Evolutionary conservation across 2,888 invertebrate species (phyloP), one percentile per base, ranked within the genome.

Genomic region (Meiosimyza platycephala): DNA sequence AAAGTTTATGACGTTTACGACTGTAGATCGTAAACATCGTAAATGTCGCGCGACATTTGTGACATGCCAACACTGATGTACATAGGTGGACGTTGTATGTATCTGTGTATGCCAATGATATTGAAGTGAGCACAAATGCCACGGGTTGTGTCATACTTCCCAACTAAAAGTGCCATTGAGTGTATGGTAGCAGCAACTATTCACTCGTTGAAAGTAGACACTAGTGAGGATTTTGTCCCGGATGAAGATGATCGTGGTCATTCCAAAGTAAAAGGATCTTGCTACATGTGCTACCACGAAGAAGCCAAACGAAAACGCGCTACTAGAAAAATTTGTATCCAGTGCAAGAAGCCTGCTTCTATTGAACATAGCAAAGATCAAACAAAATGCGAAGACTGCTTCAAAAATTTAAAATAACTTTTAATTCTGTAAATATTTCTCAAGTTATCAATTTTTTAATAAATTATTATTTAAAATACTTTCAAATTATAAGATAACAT

Each of bases 221-320:
- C 50, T 18, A 13, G 16, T 1, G 9, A 40, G 5, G 52, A 52
- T 62, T 72, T 67, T 51, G 16, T 62, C 11, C 40, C 66, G 33
- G 72, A 66, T 60, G 72, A 66, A 55, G 64, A 63, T 6, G 64
- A 64, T 40, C 71, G 64, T 12, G 63, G 57, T 11, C 63, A 71
- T 57, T 71, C 55, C 7, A 71, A 13, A 18, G 40, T 64, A 22
- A 64, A 64, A 64, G 54, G 64, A 13, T 52, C 48, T 48, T 71
- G 64, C 18, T 71, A 57, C 52, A 59, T 71, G 16, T 71, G 71
- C 51, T 66, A 59, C 18, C 51, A 60, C 28, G 51, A 72, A 13
- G 4, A 28, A 28, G 3, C 2, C 28, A 28, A 28, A 28, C 28
- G 28, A 28, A 28, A 28, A 28, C 28, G 28, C 3, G 28, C 28